Evolutionary conservation across 1,140 invertebrate species (phyloP), one percentile per base, ranked within the genome.

Genomic region (Drosophila kikkawai): DNA sequence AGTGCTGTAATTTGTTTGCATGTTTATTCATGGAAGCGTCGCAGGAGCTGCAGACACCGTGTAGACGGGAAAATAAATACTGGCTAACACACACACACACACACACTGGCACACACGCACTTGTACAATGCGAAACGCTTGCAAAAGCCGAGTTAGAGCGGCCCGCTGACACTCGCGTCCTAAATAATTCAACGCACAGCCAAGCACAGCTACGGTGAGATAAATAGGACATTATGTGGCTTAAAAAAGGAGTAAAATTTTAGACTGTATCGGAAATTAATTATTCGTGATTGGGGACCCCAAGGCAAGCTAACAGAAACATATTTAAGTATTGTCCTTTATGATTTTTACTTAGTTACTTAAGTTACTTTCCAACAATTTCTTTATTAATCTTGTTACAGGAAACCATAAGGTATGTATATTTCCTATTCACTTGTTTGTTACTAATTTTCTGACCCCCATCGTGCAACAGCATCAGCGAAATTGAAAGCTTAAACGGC

Each of bases 401-500:
- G 9, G 9, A 34, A 34, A 4, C 34, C 9, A 3, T 11, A 11
- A 11, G 26, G 5, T 29, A 29, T 29, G 26, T 26, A 34, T 34
- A 34, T 34, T n/a, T 42, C 41, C 1, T n/a, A 9, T n/a, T 9
- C 3, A 42, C 4, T 42, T 42, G 3, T n/a, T 26, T 7, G 8
- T 5, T 32, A 19, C 50, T 17, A n/a, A 41, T 5, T 19, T 19
- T 4, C 3, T 41, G 3, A 26, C 32, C 39, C 4, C 22, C 1
- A 55, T 19, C 9, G 67, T 67, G n/a, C 7, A 60, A 48, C 58
- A 59, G 42, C 66, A 51, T 36, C 59, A 65, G 44, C 70, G 45
- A 80, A 82, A 88, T 88, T 87, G 84, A 80, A 82, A 83, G 57
- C 82, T 85, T 80, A 85, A 81, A 65, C 82, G 60, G 63, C 61